Conservation (phyloP, 2,113 vertebrate species). For the Protobothrops mucrosquamatus region DNA sequence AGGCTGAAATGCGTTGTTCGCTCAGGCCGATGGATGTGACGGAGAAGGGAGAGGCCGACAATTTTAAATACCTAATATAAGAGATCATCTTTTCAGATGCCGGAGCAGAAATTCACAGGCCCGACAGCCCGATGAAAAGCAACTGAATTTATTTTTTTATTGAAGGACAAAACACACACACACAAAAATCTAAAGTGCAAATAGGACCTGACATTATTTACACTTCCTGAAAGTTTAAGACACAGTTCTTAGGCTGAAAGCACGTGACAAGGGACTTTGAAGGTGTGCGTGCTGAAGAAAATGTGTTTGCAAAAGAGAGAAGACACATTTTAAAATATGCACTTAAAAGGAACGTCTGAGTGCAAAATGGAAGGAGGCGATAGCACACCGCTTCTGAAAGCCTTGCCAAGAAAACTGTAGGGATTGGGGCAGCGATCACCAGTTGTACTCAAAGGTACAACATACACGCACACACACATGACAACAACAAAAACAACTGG, state of each 20-base stretch:
- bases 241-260: neutral
- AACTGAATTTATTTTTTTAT: neutral
- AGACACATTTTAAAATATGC: neutral
- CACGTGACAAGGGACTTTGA: neutral
- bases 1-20: neutral
- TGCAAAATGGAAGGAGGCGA: too few species aligned
- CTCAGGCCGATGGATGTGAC: neutral
- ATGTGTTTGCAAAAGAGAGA: neutral
- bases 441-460: too few species aligned
- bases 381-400: too few species aligned
- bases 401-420: too few species aligned
- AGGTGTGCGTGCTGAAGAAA: neutral
- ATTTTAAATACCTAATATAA: neutral
- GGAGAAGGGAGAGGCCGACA: neutral
- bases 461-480: too few species aligned
- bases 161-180: neutral
- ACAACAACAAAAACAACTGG: too few species aligned
- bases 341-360: too few species aligned
- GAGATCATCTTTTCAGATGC: neutral
- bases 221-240: neutral
- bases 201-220: neutral
- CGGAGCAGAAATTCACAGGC: neutral
- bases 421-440: too few species aligned
- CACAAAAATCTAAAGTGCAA: neutral
- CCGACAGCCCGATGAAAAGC: neutral